A percentile compares a stretch with the other conserved stretches of the same genome.
Evolutionary conservation across 2,113 vertebrate species (phyloP).

Genomic region (Oriolus oriolus): DNA sequence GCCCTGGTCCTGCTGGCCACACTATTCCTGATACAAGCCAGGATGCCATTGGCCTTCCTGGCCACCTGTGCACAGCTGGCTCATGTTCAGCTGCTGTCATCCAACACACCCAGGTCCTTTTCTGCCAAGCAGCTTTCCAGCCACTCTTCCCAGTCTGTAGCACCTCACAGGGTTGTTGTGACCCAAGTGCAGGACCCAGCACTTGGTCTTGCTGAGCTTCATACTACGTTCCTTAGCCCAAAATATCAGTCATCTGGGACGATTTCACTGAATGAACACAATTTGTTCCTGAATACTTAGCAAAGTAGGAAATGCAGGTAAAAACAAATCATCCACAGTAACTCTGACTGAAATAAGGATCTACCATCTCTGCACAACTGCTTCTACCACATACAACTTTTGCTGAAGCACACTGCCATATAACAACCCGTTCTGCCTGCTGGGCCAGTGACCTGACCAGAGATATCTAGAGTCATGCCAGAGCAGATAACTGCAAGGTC

Average conservation of each 20-base stretch:
- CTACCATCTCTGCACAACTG: neutral
- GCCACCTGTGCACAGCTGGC: neutral
- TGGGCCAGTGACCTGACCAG: neutral
- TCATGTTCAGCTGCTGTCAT: neutral
- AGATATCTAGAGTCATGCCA: neutral
- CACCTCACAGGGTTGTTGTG: neutral
- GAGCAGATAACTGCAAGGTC: neutral
- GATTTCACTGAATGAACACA: neutral
- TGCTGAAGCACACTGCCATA: neutral
- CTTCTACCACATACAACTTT: neutral
- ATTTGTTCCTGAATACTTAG: neutral
- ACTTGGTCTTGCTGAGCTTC: neutral
- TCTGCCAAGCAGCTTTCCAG: neutral
- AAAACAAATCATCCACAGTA: neutral
- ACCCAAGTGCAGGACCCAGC: rapidly evolving
- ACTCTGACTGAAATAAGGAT: neutral
- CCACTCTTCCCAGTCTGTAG: neutral
- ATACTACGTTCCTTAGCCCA: neutral
- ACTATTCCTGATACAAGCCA: neutral
- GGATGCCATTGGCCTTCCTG: neutral
- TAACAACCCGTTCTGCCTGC: neutral
- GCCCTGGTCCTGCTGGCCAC: neutral
- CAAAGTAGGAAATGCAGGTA: neutral
- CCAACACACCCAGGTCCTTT: neutral
- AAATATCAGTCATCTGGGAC: neutral